Percentiles rank a stretch among this genome's conserved stretches.
Evolutionary conservation across 2,888 invertebrate species (phyloP).

Genomic region (Antitype chi): DNA sequence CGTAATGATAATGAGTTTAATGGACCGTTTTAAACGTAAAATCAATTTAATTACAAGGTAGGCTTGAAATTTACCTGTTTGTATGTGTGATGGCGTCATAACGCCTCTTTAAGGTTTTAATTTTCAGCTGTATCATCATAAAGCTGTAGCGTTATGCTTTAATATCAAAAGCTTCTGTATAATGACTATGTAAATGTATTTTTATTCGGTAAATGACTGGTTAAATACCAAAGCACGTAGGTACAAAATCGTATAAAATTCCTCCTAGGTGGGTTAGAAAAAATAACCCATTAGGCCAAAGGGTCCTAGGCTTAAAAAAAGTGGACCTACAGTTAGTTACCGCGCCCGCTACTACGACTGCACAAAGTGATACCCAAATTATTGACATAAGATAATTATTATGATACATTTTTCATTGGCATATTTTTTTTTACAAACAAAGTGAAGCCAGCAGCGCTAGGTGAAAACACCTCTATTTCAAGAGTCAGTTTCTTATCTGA

Average conservation of each 20-base stretch:
- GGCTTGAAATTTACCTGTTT: slow-evolving; percentile 30
- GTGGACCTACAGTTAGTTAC: not conserved
- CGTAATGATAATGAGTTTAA: slow-evolving; percentile 73
- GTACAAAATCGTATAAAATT: not conserved
- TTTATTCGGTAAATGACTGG: not conserved
- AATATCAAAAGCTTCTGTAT: not conserved
- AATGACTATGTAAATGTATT: not conserved
- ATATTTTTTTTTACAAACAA: too few relatives aligned
- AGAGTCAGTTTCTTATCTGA: too few relatives aligned
- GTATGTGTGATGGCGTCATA: slow-evolving; percentile 16
- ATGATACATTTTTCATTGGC: too few relatives aligned
- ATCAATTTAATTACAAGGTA: slow-evolving; percentile 61
- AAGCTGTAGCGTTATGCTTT: not conserved
- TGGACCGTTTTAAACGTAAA: slow-evolving; percentile 63
- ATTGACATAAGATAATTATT: too few relatives aligned
- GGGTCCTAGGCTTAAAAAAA: not conserved
- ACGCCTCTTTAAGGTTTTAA: slow-evolving; percentile 19
- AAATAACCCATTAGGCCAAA: not conserved
- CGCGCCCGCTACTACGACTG: not conserved
- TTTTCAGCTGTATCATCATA: not conserved
- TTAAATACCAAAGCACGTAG: not conserved
- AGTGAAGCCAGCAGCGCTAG: too few relatives aligned
- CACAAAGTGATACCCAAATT: not conserved
- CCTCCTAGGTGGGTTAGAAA: too few relatives aligned
- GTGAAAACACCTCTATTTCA: too few relatives aligned